Evolutionary conservation across 2,113 vertebrate genomes (phyloP).

Genomic region (Trogon surrucura): DNA sequence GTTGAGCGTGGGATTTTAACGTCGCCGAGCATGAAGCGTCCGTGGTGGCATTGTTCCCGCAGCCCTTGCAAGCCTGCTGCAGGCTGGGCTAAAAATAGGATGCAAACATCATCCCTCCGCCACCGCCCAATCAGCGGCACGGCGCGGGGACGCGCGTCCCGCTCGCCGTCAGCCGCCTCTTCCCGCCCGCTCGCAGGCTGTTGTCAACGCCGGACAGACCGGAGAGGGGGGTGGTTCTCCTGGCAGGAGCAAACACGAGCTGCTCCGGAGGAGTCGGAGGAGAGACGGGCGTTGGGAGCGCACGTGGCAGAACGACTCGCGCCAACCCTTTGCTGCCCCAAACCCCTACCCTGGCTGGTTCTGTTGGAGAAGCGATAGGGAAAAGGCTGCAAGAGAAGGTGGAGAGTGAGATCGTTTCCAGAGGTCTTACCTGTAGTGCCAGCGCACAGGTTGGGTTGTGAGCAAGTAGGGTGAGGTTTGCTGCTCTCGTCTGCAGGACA

Average conservation of each 20-base stretch:
- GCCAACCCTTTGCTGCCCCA: background rate
- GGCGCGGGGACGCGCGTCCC: background rate
- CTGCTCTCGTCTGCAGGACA: background rate
- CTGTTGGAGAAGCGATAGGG: background rate
- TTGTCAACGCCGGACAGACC: background rate
- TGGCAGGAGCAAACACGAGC: background rate
- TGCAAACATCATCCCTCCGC: conserved; percentile 40
- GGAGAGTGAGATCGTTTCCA: background rate
- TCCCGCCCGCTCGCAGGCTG: background rate
- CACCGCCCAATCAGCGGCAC: background rate
- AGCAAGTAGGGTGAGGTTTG: background rate
- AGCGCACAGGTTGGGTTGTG: background rate
- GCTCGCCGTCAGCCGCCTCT: background rate
- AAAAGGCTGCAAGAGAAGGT: background rate
- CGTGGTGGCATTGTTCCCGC: background rate
- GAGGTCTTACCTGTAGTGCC: background rate
- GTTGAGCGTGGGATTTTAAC: background rate
- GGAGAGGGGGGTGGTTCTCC: background rate
- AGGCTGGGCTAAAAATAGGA: conserved; percentile 66
- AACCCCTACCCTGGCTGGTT: background rate
- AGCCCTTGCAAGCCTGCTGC: conserved; percentile 36
- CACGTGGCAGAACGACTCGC: background rate
- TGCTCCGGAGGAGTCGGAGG: background rate
- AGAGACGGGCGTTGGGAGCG: fast-evolving
- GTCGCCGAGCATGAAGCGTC: background rate